Evolutionary conservation across 2,888 invertebrate species (phyloP), one percentile per base, ranked within the genome.

Genomic region (Cabera pusaria): DNA sequence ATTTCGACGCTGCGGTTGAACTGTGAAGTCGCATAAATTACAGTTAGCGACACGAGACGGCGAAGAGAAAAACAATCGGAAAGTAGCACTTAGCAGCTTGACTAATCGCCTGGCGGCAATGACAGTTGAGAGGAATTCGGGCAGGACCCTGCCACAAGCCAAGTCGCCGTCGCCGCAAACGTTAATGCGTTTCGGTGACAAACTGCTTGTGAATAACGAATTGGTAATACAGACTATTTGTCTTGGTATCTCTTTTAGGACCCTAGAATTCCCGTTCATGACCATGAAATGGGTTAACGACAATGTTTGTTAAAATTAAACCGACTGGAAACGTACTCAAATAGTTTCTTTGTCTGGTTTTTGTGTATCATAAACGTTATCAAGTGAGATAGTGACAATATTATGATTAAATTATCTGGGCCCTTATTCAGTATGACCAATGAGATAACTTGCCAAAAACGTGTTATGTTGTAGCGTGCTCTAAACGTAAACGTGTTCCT

Each of bases 21-120:
- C 83, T 85, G 82, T 72, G 73, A 85, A 87, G 85, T 86, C 86
- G 78, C 85, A 87, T 88, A 86, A 88, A 88, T 88, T 87, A 86
- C 82, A 72, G 78, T 77, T 81, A 68, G 76, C 73, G 75, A 74
- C 52, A 49, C 41, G 49, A 49, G 48, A 46, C 75, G 72, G 65
- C 65, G 68, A 77, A 72, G 81, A 82, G 82, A 87, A 88, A 87
- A 87, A 87, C 83, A 84, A 84, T 81, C 71, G 73, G 71, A 72
- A 81, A 85, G 84, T 82, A 83, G 81, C 84, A 86, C 87, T 88
- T 84, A 86, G 75, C 71, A 72, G 75, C 72, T 78, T 86, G 86
- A 86, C 77, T 86, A 86, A 88, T 87, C 82, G 85, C 76, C 63
- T 68, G 69, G 61, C 73, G 69, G 72, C 70, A 73, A 78, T 83